A percentile compares a stretch with the other conserved stretches of the same genome.
Evolutionary conservation across 2,113 vertebrate genomes (phyloP).

Genomic region (Petrocephalus microphthalmus): DNA sequence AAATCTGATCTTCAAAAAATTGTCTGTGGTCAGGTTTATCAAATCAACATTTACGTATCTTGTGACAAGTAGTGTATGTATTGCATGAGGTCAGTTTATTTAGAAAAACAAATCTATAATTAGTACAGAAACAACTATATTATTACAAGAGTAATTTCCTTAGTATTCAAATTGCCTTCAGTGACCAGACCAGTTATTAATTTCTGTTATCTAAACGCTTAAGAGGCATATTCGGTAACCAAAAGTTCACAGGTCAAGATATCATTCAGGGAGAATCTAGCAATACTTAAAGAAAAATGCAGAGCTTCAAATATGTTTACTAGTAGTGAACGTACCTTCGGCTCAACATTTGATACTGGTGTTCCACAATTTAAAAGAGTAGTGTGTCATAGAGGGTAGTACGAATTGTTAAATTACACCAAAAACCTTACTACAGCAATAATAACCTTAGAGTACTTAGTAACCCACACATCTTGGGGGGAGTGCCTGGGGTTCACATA

Average conservation of each 20-base stretch:
- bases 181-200: not conserved
- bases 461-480: not conserved
- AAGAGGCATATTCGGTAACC: not conserved
- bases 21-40: not conserved
- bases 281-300: not conserved
- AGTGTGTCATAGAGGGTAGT: not conserved
- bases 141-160: not conserved
- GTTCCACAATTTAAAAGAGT: not conserved
- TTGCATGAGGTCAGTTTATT: slow-evolving; percentile 15
- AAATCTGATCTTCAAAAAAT: not conserved
- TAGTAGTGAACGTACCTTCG: not conserved
- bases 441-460: not conserved
- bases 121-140: slow-evolving; percentile 6
- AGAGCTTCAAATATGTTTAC: not conserved
- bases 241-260: not conserved
- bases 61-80: slow-evolving; percentile 3
- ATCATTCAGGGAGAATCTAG: not conserved
- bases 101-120: slow-evolving; percentile 1
- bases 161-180: not conserved
- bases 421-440: not conserved
- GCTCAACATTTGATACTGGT: not conserved
- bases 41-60: not conserved
- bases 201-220: not conserved
- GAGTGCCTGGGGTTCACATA: not conserved
- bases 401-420: not conserved